A percentile compares a stretch with the other conserved stretches of the same genome.
Evolutionary conservation across 1,140 invertebrate species (phyloP).

Genomic region (Drosophila tristis): DNA sequence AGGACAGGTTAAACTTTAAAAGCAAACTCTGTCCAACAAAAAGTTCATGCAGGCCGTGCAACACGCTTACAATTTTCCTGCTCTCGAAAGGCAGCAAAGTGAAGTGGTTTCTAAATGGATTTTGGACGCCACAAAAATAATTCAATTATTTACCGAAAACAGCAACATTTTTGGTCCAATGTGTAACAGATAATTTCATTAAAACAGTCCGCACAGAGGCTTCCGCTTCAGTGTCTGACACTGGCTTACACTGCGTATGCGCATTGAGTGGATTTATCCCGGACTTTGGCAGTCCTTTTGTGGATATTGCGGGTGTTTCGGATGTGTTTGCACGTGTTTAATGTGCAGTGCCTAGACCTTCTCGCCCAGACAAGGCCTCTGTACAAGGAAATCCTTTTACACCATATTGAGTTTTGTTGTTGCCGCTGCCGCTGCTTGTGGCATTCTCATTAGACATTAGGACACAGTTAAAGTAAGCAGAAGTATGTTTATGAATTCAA

Average conservation of each 20-base stretch:
- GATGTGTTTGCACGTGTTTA: conserved; percentile 38
- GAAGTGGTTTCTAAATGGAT: too few relatives aligned
- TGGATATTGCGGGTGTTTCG: conserved; percentile 14
- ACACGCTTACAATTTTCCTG: too few relatives aligned
- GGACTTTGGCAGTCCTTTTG: conserved; percentile 25
- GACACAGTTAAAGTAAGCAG: not conserved
- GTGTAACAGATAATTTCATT: conserved; percentile 42
- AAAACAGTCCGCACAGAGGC: conserved; percentile 22
- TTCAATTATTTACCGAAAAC: conserved; percentile 34
- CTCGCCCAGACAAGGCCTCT: conserved; percentile 7
- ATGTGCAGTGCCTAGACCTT: conserved; percentile 59
- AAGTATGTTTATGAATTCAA: conserved; percentile 40
- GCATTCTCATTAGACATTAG: conserved; percentile 21
- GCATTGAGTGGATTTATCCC: conserved; percentile 38
- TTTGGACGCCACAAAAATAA: conserved; percentile 21
- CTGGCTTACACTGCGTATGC: conserved; percentile 44
- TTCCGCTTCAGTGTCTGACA: not conserved
- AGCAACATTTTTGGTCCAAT: conserved; percentile 21
- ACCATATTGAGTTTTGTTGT: conserved; percentile 65
- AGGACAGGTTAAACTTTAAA: conserved; percentile 8
- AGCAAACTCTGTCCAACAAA: conserved; percentile 6
- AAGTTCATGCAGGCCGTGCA: too few relatives aligned
- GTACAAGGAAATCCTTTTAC: conserved; percentile 78
- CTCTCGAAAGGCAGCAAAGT: too few relatives aligned
- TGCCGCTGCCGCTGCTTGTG: conserved; percentile 18